Evolutionary conservation across 2,113 vertebrate genomes (phyloP).

Genomic region (Lampris incognitus): DNA sequence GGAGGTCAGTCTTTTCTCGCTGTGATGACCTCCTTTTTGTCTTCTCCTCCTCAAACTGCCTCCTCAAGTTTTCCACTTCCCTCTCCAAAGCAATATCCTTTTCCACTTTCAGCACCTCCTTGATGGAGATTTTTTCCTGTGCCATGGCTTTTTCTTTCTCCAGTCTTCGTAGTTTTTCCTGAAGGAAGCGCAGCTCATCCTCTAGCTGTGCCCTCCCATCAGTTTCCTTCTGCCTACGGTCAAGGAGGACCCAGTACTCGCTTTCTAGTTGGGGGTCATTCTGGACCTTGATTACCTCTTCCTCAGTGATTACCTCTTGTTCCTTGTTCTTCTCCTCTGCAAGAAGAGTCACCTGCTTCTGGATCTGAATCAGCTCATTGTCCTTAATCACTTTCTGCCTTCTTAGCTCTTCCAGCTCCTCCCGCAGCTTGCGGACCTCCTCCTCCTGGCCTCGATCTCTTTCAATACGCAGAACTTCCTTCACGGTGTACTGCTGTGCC

Average conservation of each 20-base stretch:
- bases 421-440: constrained; percentile 88
- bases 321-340: constrained; percentile 87
- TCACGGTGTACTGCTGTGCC: constrained; percentile 93
- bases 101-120: constrained; percentile 95
- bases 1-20: constrained; percentile 88
- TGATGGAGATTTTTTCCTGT: constrained; percentile 94
- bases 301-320: constrained; percentile 90
- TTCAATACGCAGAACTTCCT: constrained; percentile 95
- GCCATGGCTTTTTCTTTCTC: constrained; percentile 95
- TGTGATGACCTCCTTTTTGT: constrained; percentile 83
- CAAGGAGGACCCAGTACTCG: constrained; percentile 87
- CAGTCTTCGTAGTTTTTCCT: constrained; percentile 89
- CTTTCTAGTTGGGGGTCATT: constrained; percentile 93
- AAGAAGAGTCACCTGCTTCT: constrained; percentile 86
- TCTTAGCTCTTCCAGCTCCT: constrained; percentile 89
- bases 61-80: constrained; percentile 88
- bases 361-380: constrained; percentile 86
- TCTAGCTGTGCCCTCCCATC: constrained; percentile 86
- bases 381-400: constrained; percentile 88
- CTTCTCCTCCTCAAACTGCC: constrained; percentile 90
- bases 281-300: constrained; percentile 92
- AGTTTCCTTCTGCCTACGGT: constrained; percentile 83
- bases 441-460: constrained; percentile 91
- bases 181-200: constrained; percentile 91
- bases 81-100: constrained; percentile 89